Evolutionary conservation across 2,888 invertebrate species (phyloP), one percentile per base, ranked within the genome.

Genomic region (Teinopalpus imperialis): DNA sequence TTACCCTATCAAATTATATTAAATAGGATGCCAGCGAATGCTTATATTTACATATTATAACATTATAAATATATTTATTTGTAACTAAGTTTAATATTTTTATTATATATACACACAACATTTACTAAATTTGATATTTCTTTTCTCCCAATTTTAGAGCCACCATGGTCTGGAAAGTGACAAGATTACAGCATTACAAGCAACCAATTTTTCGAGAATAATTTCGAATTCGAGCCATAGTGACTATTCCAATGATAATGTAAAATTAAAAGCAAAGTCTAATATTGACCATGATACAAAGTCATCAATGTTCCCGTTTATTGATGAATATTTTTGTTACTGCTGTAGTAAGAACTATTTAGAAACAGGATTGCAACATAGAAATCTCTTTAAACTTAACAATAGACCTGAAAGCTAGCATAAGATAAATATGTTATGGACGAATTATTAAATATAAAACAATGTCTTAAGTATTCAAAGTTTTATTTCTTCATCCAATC

Each of bases 121-220:
- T n/a, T n/a, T n/a, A n/a, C n/a, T n/a, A n/a, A n/a, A n/a, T n/a
- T n/a, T n/a, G n/a, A 6, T 18, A 29, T 8, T 46, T 1, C 30
- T 13, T 29, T 1, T 55, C 68, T 45, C 71, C 78, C 45, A 47
- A 31, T 90, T 90, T 63, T 74, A 92, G 91, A 90, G 88, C 48
- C 63, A 68, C 2, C 61, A 92, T 36, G 82, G 85, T 39, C 72
- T 65, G 3, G 57, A 66, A 14, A 51, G 58, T 57, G 69, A 66
- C 48, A 89, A 65, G 53, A 81, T 87, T 36, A 91, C 87, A 56
- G 93, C 90, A 55, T 89, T 89, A 56, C 91, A 86, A 81, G 93
- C 91, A 4, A 93, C 91, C 2, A 80, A 81, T 40, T 91, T 92
- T 67, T 94, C 93, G 8, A 79, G 72, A 62, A 80, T 62, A 30